These are phyloP conservation scores for Bradypodion pumilum DNA, from an alignment of 2,797 vertebrate species.

Conservation along the genomic window DNA sequence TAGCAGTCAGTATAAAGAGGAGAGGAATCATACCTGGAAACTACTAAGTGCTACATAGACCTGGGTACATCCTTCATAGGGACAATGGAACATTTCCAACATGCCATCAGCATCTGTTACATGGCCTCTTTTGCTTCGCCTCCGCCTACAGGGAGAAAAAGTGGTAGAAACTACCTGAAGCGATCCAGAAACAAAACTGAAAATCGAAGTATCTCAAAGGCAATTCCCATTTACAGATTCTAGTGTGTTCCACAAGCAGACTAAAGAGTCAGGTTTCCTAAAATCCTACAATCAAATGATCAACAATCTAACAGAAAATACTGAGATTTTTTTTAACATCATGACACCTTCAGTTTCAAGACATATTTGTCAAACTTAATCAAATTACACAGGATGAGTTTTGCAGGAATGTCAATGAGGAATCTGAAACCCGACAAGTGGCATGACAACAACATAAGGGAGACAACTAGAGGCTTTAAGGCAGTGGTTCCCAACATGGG, in stretches of 20 bases:
- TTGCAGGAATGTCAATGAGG: neutral
- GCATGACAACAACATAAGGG: neutral
- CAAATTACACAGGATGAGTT: neutral
- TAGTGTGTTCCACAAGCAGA: neutral
- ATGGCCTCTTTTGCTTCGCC: conserved; percentile 82
- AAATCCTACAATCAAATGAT: neutral
- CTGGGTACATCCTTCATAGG: conserved; percentile 89
- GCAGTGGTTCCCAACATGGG: no score
- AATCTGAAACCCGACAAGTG: neutral
- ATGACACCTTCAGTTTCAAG: neutral
- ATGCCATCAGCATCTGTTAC: conserved; percentile 86
- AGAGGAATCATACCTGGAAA: conserved; percentile 82
- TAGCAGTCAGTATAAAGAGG: neutral
- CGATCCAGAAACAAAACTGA: neutral
- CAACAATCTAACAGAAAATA: neutral
- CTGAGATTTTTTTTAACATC: neutral
- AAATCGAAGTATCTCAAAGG: neutral
- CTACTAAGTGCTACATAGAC: conserved; percentile 90
- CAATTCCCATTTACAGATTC: neutral
- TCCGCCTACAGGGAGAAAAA: conserved; percentile 66
- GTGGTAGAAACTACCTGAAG: neutral
- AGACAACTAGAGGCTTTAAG: no score
- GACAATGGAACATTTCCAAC: conserved; percentile 92
- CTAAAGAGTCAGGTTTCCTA: no score
- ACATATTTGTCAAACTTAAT: neutral